A percentile compares a stretch with the other conserved stretches of the same genome.
phyloP scores from a whole-genome alignment of 2,797 vertebrate species.

The Xenentodon cancila region DNA sequence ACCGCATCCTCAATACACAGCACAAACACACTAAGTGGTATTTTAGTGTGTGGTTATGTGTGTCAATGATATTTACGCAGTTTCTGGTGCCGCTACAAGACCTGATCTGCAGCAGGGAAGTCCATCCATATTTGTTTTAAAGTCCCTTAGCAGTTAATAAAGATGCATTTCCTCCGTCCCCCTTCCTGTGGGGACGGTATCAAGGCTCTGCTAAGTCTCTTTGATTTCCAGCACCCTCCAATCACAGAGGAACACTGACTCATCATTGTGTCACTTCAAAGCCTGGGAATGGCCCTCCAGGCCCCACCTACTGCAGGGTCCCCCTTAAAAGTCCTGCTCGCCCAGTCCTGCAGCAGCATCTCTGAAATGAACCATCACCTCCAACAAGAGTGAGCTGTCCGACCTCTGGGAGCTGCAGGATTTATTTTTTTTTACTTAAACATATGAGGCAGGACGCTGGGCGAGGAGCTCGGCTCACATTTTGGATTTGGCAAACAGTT shows the following conservation, averaged over 20 bases:
- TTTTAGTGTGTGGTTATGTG: conserved; percentile 30
- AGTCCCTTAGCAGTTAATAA: conserved; percentile 92
- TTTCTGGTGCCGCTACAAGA: conserved; percentile 53
- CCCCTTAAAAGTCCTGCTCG: conserved; percentile 80
- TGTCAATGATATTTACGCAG: conserved; percentile 57
- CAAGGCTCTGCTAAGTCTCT: conserved; percentile 94
- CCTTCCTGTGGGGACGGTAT: conserved; percentile 92
- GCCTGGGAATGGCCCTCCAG: conserved; percentile 77
- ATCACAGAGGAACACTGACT: conserved; percentile 78
- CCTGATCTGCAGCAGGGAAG: conserved; percentile 53
- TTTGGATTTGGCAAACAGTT: conserved; percentile 48
- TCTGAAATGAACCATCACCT: conserved; percentile 36
- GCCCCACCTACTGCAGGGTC: conserved; percentile 73
- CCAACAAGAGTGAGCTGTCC: conserved; percentile 29
- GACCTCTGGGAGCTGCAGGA: conserved; percentile 45
- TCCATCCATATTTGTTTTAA: conserved; percentile 87
- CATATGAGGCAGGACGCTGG: conserved; percentile 19
- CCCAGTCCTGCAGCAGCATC: conserved; percentile 50
- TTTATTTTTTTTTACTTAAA: neutral
- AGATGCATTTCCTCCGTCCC: conserved; percentile 87
- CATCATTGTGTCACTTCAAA: conserved; percentile 86
- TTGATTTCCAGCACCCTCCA: conserved; percentile 84
- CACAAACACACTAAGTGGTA: conserved; percentile 55
- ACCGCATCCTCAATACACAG: conserved; percentile 31
- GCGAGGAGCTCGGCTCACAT: conserved; percentile 15